Percentiles rank a stretch among this genome's conserved stretches.
Evolutionary conservation across 37 sponge, comb jelly and placozoan genomes (phyloP).

Genomic region (Oopsacas minuta): DNA sequence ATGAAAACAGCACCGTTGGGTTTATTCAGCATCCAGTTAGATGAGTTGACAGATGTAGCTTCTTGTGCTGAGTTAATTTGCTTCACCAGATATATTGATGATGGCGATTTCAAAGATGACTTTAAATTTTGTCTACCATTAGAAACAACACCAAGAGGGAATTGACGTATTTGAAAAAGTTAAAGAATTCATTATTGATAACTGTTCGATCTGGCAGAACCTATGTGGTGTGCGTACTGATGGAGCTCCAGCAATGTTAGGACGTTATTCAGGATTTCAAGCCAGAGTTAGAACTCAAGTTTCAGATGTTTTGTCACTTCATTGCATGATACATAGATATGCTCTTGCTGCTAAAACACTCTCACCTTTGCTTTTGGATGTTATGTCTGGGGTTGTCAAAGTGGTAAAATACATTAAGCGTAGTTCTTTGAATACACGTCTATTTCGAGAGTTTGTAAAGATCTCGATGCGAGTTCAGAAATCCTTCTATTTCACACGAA

Average conservation of each 20-base stretch:
- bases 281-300: not conserved
- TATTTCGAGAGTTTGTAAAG: no score
- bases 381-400: no score
- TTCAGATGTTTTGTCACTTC: no score
- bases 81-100: not conserved
- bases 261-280: not conserved
- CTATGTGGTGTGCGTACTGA: not conserved
- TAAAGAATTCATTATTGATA: not conserved
- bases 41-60: not conserved
- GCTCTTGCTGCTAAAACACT: no score
- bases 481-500: no score
- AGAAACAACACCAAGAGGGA: slow-evolving; percentile 13
- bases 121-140: not conserved
- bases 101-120: not conserved
- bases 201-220: not conserved
- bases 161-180: not conserved
- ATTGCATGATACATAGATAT: no score
- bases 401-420: no score
- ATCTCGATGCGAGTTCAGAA: no score
- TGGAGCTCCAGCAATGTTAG: slow-evolving; percentile 14
- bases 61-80: slow-evolving; percentile 1
- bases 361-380: no score
- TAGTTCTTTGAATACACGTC: no score
- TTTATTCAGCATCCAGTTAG: not conserved
- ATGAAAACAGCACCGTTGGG: slow-evolving; percentile 1